phyloP scores from a whole-genome alignment of 2,113 vertebrate genomes.

The Isichthys henryi region DNA sequence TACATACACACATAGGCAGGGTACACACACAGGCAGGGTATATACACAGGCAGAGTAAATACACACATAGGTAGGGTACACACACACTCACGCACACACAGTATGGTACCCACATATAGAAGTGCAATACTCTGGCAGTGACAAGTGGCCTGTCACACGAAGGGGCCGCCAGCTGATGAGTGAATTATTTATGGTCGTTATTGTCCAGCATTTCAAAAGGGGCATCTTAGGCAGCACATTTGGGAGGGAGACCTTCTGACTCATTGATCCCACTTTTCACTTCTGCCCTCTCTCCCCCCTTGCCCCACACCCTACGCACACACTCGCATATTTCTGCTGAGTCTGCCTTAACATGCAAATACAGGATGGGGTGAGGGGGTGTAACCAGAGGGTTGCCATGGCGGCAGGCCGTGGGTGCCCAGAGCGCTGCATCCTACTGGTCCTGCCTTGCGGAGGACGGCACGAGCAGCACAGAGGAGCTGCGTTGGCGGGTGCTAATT shows the following conservation, averaged over 20 bases:
- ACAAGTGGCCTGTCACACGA: constrained; percentile 79
- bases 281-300: too few relatives aligned
- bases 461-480: not conserved
- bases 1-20: not conserved
- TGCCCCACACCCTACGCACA: not conserved
- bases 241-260: not conserved
- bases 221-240: constrained; percentile 33
- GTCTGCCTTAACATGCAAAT: not conserved
- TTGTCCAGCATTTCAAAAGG: constrained; percentile 80
- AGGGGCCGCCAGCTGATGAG: constrained; percentile 72
- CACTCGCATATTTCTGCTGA: not conserved
- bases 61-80: not conserved
- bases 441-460: too few relatives aligned
- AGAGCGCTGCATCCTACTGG: not conserved
- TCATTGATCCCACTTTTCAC: not conserved
- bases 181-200: constrained; percentile 87
- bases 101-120: not conserved
- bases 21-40: not conserved
- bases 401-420: not conserved
- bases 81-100: not conserved
- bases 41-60: not conserved
- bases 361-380: not conserved
- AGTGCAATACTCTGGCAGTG: constrained; percentile 43
- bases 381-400: not conserved
- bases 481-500: constrained; percentile 28